These are phyloP conservation scores for Leptopilina syphax DNA, from an alignment of 2,888 invertebrate species.

Conservation along the genomic window DNA sequence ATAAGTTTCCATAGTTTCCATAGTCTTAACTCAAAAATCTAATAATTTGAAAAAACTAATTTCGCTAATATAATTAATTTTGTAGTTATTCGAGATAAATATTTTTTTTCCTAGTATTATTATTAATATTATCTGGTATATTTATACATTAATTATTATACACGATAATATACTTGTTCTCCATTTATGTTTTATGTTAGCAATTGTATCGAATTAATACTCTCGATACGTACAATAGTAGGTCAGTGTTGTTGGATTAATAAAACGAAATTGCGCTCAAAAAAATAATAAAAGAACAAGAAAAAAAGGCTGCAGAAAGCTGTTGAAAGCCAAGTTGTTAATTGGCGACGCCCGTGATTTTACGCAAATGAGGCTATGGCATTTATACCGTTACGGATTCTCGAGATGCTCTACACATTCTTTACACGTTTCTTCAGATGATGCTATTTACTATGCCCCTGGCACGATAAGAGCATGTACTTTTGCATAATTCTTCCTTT, in stretches of 20 bases:
- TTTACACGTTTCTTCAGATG: constrained; percentile 31
- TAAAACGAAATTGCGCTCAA: neutral
- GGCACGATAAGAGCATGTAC: constrained; percentile 19
- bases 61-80: no score
- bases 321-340: constrained; percentile 46
- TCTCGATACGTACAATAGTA: neutral
- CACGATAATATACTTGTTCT: neutral
- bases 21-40: no score
- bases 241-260: constrained; percentile 5
- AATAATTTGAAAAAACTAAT: no score
- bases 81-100: no score
- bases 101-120: no score
- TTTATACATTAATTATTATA: no score
- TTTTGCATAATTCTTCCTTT: constrained; percentile 17
- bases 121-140: no score
- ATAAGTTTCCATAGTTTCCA: no score
- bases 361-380: constrained; percentile 59
- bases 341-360: constrained; percentile 59
- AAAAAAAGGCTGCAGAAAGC: neutral
- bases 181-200: neutral
- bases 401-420: constrained; percentile 39
- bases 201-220: neutral
- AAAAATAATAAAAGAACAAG: neutral
- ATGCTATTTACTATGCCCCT: constrained; percentile 28
- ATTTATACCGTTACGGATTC: constrained; percentile 58